Evolutionary conservation across 64 coral and sea anemone genomes (phyloP).

Genomic region (Dendronephthya gigantea): DNA sequence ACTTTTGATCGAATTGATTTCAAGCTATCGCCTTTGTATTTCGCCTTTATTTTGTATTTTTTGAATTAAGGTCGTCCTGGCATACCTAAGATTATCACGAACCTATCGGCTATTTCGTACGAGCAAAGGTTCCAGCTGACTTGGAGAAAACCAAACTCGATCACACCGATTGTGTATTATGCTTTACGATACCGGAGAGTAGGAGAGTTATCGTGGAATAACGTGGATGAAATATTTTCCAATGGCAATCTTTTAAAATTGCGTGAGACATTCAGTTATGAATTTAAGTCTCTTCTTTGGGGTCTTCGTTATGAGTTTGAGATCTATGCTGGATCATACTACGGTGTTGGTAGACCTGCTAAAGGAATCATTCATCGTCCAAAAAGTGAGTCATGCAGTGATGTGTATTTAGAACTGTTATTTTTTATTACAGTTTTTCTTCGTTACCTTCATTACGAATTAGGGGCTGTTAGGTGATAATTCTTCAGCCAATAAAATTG

Average conservation of each 20-base stretch:
- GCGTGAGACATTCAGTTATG: neutral
- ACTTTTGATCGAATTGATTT: no score
- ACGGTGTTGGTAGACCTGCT: neutral
- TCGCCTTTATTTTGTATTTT: no score
- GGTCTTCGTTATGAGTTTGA: neutral
- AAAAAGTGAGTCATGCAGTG: neutral
- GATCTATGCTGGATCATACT: neutral
- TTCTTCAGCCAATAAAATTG: no score
- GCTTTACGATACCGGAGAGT: neutral
- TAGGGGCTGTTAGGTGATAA: no score
- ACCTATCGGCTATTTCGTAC: neutral
- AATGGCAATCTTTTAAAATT: no score
- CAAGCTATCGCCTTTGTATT: no score
- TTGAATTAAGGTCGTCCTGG: neutral
- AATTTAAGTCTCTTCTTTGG: neutral
- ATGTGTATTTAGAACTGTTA: neutral
- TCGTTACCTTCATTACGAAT: no score
- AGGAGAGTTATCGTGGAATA: neutral
- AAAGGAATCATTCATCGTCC: neutral
- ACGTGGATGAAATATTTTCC: neutral
- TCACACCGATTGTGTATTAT: neutral
- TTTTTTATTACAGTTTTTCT: no score
- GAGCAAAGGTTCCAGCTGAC: neutral
- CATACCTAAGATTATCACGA: neutral
- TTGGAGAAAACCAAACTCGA: neutral